Evolutionary conservation across 2,888 invertebrate genomes (phyloP), one percentile per base, ranked within the genome.

Genomic region (Drosophila lutescens): DNA sequence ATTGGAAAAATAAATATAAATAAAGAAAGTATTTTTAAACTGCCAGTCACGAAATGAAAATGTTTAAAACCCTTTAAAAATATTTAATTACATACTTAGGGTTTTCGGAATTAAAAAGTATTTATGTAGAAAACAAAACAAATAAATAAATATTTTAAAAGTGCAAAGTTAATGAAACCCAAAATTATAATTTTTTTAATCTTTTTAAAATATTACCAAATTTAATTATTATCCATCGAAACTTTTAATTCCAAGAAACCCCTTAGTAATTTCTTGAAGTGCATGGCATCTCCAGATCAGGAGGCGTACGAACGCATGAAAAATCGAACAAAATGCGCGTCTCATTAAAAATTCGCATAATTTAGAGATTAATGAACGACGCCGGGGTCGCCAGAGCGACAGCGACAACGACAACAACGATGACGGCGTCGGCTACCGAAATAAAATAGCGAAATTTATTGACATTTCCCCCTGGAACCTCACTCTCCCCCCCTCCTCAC

Each of bases 261-360:
- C 4, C 8, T 23, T 1, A 13, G 7, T 2, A 13, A 17, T 62
- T 62, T 63, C n/a, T 59, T 13, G 12, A 12, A 50, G 51, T 57
- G 49, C 46, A 9, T 15, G 10, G 10, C n/a, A 36, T 50, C 65
- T 63, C 17, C 49, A 34, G 40, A 26, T 13, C 66, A 47, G 66
- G 30, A 66, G 66, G 55, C 36, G 63, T 34, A 5, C 26, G 56
- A 60, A 73, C 73, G 61, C 72, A 80, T 78, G 81, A 84, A 84
- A 88, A 88, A 84, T 84, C 87, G 85, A 81, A 87, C 89, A 78
- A 84, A 86, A 86, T 88, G 86, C 80, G 86, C 87, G 85, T 51
- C 77, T 86, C 89, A 89, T 88, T 86, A 88, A 86, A 89, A 86
- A 86, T 89, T 86, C 86, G 89, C 86, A 89, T 86, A 86, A 89